Evolutionary conservation across 2,113 vertebrate species (phyloP).

Genomic region (Pedetes capensis): DNA sequence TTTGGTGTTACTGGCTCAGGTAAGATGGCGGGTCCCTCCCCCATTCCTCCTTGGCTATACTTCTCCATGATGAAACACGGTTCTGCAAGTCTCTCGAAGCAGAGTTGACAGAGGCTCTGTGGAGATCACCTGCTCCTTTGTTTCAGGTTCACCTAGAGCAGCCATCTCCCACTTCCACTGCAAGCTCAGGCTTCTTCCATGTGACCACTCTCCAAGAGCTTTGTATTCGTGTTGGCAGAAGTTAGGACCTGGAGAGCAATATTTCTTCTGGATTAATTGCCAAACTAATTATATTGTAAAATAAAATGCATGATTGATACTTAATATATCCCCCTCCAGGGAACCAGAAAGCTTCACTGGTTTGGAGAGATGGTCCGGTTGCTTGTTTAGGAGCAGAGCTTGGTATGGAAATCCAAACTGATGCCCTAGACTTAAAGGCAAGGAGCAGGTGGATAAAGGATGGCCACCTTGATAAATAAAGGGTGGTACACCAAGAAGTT

Average conservation of each 20-base stretch:
- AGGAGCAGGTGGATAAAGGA: background rate
- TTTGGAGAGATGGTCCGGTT: slow-evolving; percentile 36
- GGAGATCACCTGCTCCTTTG: background rate
- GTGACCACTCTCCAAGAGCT: slow-evolving; percentile 14
- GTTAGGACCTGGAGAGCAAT: slow-evolving; percentile 51
- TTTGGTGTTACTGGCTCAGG: background rate
- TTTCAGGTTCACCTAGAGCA: background rate
- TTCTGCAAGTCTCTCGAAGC: background rate
- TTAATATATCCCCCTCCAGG: slow-evolving; percentile 50
- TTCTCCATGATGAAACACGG: background rate
- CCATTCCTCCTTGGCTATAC: background rate
- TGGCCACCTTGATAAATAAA: background rate
- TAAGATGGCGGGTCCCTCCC: background rate
- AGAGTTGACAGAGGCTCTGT: background rate
- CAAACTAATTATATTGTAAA: slow-evolving; percentile 59
- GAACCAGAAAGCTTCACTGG: slow-evolving; percentile 15
- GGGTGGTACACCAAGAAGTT: background rate
- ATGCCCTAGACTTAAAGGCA: background rate
- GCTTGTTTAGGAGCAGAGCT: slow-evolving; percentile 44
- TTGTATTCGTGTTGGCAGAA: slow-evolving; percentile 59
- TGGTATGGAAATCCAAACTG: background rate
- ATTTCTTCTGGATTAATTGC: slow-evolving; percentile 68
- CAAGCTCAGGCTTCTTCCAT: background rate
- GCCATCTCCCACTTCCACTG: background rate
- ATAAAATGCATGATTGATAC: slow-evolving; percentile 61